These are phyloP conservation scores for Indicator maculatus DNA, from an alignment of 2,113 vertebrate species.

Conservation along the genomic window DNA sequence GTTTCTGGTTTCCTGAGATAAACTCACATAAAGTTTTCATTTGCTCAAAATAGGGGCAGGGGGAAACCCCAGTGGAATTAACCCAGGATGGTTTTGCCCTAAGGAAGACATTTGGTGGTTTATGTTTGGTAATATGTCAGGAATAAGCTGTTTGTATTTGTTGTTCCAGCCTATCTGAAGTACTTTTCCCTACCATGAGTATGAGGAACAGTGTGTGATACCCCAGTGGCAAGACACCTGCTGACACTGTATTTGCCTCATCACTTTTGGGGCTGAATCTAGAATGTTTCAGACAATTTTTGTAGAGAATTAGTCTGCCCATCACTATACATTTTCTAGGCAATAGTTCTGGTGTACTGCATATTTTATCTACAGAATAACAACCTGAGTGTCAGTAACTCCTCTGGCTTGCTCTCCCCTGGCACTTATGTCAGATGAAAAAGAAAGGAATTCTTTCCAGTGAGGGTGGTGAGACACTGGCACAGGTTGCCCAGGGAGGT, in stretches of 20 bases:
- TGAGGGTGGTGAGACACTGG: too few relatives aligned
- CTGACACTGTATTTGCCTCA: neutral
- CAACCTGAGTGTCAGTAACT: neutral
- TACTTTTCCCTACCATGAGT: neutral
- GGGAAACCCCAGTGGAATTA: neutral
- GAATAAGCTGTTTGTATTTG: neutral
- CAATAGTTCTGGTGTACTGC: neutral
- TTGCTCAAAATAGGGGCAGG: neutral
- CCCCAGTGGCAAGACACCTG: neutral
- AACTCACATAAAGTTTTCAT: neutral
- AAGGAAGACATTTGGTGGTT: neutral
- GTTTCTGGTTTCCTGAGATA: neutral
- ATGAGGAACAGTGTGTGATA: accelerated
- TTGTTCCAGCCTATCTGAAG: accelerated
- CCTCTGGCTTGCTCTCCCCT: neutral
- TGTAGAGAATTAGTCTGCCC: neutral
- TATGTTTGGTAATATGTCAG: neutral
- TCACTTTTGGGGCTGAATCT: neutral
- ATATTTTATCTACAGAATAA: neutral
- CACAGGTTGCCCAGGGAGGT: too few relatives aligned
- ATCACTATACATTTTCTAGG: accelerated
- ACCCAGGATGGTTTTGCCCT: neutral
- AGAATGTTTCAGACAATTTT: neutral
- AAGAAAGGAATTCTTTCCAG: too few relatives aligned
- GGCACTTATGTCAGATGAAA: neutral